phyloP scores from a whole-genome alignment of 1,140 invertebrate genomes.

The Achatina immaculata region DNA sequence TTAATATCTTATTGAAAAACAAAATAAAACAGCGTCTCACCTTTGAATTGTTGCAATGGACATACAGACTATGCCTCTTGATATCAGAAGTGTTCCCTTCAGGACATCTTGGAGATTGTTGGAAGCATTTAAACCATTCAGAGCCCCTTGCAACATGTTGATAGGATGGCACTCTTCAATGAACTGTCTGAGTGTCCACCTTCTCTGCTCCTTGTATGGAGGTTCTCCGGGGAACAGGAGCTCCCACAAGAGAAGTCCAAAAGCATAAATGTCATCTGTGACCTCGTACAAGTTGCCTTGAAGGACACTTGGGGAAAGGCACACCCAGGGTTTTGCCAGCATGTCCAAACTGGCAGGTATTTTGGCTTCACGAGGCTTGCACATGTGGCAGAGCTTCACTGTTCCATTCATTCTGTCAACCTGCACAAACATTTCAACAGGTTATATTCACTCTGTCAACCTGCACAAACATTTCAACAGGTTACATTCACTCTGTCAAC shows the following conservation, averaged over 20 bases:
- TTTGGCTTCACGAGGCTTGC: constrained; percentile 44
- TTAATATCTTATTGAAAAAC: too few relatives aligned
- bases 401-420: constrained; percentile 41
- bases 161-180: constrained; percentile 40
- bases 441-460: too few relatives aligned
- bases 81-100: constrained; percentile 14
- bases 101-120: not conserved
- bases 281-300: constrained; percentile 43
- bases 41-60: constrained; percentile 12
- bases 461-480: too few relatives aligned
- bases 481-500: too few relatives aligned
- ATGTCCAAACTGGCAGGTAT: constrained; percentile 39
- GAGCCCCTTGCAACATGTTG: constrained; percentile 39
- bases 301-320: constrained; percentile 54
- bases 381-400: constrained; percentile 47
- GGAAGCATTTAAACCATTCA: not conserved
- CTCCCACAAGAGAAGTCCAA: constrained; percentile 53
- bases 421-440: constrained; percentile 27
- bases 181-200: constrained; percentile 43
- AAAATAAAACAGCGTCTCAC: not conserved
- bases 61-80: constrained; percentile 5
- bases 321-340: constrained; percentile 42
- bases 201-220: constrained; percentile 42
- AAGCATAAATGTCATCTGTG: constrained; percentile 53
- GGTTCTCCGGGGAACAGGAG: constrained; percentile 30